These are phyloP conservation scores for Cerastoderma edule DNA, from an alignment of 2,888 invertebrate species.

Conservation along the genomic window DNA sequence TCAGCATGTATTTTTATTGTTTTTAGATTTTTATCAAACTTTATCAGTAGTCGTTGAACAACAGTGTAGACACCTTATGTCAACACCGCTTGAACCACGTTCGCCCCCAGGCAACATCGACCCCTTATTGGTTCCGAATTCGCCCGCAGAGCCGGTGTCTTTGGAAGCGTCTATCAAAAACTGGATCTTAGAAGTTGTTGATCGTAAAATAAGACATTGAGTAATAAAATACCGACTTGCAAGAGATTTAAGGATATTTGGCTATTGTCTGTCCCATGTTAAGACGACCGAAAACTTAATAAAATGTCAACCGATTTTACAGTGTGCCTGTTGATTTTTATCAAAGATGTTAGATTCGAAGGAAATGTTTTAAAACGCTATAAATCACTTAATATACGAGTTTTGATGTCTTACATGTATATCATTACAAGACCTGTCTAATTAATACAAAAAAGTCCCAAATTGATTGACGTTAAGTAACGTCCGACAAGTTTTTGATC, in stretches of 20 bases:
- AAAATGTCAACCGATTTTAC: background rate
- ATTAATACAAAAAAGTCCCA: background rate
- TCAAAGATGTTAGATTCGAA: slow-evolving; percentile 1
- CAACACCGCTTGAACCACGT: slow-evolving; percentile 11
- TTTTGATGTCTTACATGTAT: background rate
- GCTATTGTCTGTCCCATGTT: background rate
- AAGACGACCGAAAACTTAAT: background rate
- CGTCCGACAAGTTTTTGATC: slow-evolving; percentile 39
- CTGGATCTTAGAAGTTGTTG: background rate
- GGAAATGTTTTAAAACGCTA: background rate
- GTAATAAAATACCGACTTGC: slow-evolving; percentile 2
- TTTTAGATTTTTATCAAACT: slow-evolving; percentile 14
- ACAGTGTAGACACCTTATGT: slow-evolving; percentile 23
- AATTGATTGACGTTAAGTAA: slow-evolving; percentile 38
- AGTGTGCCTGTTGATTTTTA: slow-evolving; percentile 7
- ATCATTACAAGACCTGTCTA: slow-evolving; percentile 8
- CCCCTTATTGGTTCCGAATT: slow-evolving; percentile 20
- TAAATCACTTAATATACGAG: slow-evolving; percentile 1
- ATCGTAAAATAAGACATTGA: slow-evolving; percentile 18
- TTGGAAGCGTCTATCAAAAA: background rate
- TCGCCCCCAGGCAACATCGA: slow-evolving; percentile 13
- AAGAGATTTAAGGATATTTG: background rate
- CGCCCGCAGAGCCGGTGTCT: slow-evolving; percentile 11
- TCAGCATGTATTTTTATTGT: slow-evolving; percentile 20
- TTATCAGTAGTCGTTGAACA: slow-evolving; percentile 15